Conservation (phyloP, 2,888 invertebrate species). For the Microplitis manilae region DNA sequence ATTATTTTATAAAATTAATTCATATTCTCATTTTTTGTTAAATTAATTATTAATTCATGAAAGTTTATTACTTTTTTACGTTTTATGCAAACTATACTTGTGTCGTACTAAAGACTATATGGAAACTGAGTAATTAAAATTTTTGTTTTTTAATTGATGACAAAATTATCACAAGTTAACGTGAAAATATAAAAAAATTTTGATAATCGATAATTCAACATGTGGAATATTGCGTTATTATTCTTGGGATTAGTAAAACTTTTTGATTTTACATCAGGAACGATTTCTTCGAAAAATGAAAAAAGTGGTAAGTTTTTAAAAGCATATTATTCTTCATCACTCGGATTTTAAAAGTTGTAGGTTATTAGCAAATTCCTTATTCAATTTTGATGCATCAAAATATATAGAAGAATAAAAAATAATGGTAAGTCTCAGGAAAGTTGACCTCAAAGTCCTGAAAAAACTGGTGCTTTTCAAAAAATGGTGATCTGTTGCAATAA, state of each 20-base stretch:
- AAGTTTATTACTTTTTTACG: not conserved
- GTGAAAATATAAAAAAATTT: not conserved
- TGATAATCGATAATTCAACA: conserved; percentile 32
- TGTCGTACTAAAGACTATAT: not conserved
- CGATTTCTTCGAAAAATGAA: conserved; percentile 49
- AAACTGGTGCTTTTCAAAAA: conserved; percentile 41
- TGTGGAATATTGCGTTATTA: conserved; percentile 63
- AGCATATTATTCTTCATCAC: not conserved
- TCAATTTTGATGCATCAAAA: not conserved
- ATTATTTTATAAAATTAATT: not conserved
- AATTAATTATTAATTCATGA: not conserved
- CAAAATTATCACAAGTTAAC: not conserved
- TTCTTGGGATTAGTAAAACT: conserved; percentile 64
- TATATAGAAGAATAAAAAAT: too few species aligned
- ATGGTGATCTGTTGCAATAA: conserved; percentile 44
- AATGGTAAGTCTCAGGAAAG: not conserved
- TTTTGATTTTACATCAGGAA: conserved; percentile 56
- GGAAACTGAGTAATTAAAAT: not conserved
- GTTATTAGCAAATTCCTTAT: not conserved
- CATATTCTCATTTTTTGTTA: not conserved
- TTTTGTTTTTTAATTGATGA: not conserved
- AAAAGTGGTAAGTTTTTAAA: conserved; percentile 57
- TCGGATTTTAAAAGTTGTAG: too few species aligned
- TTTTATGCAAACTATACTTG: not conserved
- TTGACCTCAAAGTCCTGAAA: not conserved